Percentiles rank a stretch among this genome's conserved stretches.
These are phyloP conservation scores for Lordiphosa mommai DNA, from an alignment of 1,140 invertebrate species.

Conservation along the genomic window DNA sequence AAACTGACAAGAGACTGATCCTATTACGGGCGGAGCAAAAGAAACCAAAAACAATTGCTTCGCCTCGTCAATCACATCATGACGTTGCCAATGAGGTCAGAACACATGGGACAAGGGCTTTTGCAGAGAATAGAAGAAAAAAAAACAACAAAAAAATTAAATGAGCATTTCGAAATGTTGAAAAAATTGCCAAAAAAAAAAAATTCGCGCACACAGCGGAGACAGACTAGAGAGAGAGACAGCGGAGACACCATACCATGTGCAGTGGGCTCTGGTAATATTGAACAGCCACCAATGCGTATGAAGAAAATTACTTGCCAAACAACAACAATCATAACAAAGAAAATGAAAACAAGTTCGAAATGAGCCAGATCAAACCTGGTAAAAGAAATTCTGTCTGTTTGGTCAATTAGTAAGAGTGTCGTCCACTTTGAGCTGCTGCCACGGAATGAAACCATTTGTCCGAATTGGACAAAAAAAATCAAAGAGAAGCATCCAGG, in stretches of 20 bases:
- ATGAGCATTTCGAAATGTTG: conserved; percentile 41
- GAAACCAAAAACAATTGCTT: conserved; percentile 15
- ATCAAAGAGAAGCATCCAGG: no score
- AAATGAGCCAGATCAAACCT: no score
- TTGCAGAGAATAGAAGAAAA: conserved; percentile 29
- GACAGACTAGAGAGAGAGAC: neutral
- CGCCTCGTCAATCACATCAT: conserved; percentile 45
- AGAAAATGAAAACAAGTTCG: no score
- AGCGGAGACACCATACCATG: conserved; percentile 6
- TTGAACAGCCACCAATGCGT: no score
- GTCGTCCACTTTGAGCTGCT: no score
- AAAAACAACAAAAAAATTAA: conserved; percentile 21
- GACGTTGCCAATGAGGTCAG: conserved; percentile 52
- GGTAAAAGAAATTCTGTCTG: no score
- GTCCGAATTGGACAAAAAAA: no score
- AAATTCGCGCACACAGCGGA: neutral
- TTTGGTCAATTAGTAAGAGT: no score
- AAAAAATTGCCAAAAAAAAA: conserved; percentile 36
- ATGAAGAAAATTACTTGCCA: no score
- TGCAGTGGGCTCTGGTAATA: neutral
- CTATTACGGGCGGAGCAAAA: conserved; percentile 30
- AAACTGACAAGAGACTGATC: conserved; percentile 39
- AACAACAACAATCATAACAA: no score
- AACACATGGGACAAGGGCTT: conserved; percentile 45
- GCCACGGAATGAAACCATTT: no score